Evolutionary conservation across 2,888 invertebrate genomes (phyloP), one percentile per base, ranked within the genome.

Genomic region (Cosmopolites sordidus): DNA sequence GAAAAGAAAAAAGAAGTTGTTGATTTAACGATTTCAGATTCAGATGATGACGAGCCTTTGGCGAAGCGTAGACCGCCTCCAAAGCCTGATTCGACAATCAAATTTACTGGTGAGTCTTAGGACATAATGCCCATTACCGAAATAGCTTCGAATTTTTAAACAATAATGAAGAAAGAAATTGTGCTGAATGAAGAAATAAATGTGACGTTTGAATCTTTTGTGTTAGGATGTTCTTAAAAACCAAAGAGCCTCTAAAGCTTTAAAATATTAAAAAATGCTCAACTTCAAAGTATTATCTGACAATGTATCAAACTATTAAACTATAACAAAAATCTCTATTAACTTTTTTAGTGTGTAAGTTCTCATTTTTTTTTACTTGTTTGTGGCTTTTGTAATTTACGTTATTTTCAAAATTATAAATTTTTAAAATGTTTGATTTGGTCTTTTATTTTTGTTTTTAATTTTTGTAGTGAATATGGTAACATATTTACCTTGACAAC

Each of bases 1-100:
- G 71, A 75, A 40, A 69, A 73, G 29, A 75, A 78, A 4, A 67
- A 71, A 41, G 68, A 69, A 1, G 73, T 81, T 1, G 86, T 87
- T 15, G 88, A 88, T 73, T 76, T 87, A 58, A 87, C 87, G 0
- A 60, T 79, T n/a, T 86, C 86, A 1, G 87, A 87, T 73, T 86
- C 86, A 0, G 87, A 87, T 56, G 81, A 78, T 56, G 81, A 77
- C 54, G 82, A 86, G 64, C 85, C 86, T 63, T 74, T 83, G 67
- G 83, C 85, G 11, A 77, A 84, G 58, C 75, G 83, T 63, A 75
- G 60, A 30, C 51, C 59, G 3, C 51, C 52, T 2, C 76, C 79
- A 1, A 73, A 71, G 38, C 72, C 74, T 11, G 73, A 73, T 58
- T 70, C 72, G 2, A 73, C 73, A 71, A 73, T 68, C 51, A 72